Base-by-base conservation (phyloP, 2,113 vertebrate genomes). In the Microcebus jonahi region DNA sequence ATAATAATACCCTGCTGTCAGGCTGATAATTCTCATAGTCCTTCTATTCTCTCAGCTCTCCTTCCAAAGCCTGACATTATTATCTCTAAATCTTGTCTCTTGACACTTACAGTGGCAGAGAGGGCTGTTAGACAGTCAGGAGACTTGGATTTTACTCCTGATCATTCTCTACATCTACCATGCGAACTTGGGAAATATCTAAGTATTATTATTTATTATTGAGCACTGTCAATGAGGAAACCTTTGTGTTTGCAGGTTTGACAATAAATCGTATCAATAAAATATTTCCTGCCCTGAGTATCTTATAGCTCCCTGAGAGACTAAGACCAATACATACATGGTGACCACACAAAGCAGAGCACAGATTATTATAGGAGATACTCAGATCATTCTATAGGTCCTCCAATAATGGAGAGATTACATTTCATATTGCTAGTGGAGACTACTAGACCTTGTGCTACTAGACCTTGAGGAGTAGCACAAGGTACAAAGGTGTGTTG, bases 271-370 rank as follows among this genome's bases (percentile, higher is more conserved):
- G 34, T 42, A 57, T 20, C 29, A 53, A 61, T 36, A 13, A 65
- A 65, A 21, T n/a, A 34, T n/a, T 75, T 59, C 23, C 31, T 63
- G 45, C 25, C 12, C 11, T 15, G 25, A 48, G 25, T 42, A 36
- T 53, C 9, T 48, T 36, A 48, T 5, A 80, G 45, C 17, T 31
- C 21, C 5, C 3, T 27, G 73, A 31, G 42, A 79, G 42, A 70
- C 9, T 17, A 48, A 50, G 15, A 36, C 82, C 70, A 34, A 23
- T 11, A 9, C 2, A 3, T 25, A 1, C 1, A 3, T 12, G 5
- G 31, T 50, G 21, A 42, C 23, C 8, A 48, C 34, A 15, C 1
- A 76, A 48, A 31, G 11, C 13, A 67, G 14, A 84, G 21, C 45
- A 59, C 17, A 18, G 10, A 61, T 50, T 6, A 8, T 70, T 27